phyloP scores from a whole-genome alignment of 2,113 vertebrate species.

The Lagenorhynchus albirostris region DNA sequence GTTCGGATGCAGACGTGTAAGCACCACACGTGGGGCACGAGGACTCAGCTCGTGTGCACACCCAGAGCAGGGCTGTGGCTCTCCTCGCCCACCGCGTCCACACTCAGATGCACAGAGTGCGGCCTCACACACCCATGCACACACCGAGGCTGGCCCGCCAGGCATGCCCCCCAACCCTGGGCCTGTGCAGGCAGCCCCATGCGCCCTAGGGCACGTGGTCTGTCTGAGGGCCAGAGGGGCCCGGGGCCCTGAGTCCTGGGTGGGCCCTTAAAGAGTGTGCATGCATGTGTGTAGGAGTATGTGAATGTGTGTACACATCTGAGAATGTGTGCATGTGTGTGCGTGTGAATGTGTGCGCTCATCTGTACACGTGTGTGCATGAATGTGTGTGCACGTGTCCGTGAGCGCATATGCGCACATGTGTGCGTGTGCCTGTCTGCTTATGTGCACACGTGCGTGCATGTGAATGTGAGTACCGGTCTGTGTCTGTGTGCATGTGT shows the following conservation, averaged over 20 bases:
- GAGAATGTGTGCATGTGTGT: accelerated
- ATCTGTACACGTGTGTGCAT: neutral
- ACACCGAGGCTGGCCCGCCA: accelerated
- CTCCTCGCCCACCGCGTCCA: accelerated
- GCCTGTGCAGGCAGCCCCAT: neutral
- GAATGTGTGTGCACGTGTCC: accelerated
- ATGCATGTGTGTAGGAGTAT: too few species aligned
- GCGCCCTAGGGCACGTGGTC: accelerated
- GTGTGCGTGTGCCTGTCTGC: neutral
- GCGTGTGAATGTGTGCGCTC: accelerated
- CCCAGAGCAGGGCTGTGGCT: accelerated
- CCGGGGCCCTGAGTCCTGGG: accelerated
- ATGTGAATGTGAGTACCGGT: accelerated
- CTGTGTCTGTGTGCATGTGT: accelerated
- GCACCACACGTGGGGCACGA: accelerated
- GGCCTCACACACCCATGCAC: accelerated
- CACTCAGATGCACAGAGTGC: neutral
- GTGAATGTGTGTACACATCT: neutral
- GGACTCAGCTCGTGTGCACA: accelerated
- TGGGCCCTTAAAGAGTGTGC: neutral
- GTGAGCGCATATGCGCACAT: neutral
- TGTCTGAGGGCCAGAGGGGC: neutral
- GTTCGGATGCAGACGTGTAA: accelerated
- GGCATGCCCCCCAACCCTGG: accelerated
- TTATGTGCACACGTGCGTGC: too few species aligned